These are phyloP conservation scores for Egretta garzetta DNA, from an alignment of 2,113 vertebrate genomes.

Conservation along the genomic window DNA sequence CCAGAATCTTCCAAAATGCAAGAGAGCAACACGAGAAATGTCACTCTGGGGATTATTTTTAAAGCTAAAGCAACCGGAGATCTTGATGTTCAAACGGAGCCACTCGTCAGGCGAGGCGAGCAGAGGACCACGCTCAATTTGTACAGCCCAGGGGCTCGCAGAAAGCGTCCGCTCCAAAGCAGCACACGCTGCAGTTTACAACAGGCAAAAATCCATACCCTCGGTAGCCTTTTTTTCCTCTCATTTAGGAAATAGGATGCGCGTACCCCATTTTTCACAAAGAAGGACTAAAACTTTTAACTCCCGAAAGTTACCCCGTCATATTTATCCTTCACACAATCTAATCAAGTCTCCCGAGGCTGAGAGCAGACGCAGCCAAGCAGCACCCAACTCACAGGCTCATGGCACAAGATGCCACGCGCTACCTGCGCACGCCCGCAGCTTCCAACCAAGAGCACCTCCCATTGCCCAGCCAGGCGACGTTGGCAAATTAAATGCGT, in stretches of 20 bases:
- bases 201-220: background rate
- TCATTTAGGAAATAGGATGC: background rate
- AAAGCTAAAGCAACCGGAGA: background rate
- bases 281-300: background rate
- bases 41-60: background rate
- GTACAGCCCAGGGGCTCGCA: background rate
- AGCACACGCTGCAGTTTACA: background rate
- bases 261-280: fast-evolving
- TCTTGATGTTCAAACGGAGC: background rate
- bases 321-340: fast-evolving
- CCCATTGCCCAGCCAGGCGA: background rate
- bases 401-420: fast-evolving
- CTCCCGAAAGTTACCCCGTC: background rate
- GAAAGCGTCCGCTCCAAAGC: background rate
- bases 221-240: background rate
- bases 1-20: background rate
- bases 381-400: too few species aligned
- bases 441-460: background rate
- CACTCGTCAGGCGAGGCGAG: fast-evolving
- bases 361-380: background rate
- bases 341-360: background rate
- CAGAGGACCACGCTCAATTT: background rate
- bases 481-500: background rate
- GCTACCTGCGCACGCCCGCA: background rate
- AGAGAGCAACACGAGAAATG: fast-evolving